Evolutionary conservation across 2,797 vertebrate species (phyloP).

Genomic region (Pristis pectinata): DNA sequence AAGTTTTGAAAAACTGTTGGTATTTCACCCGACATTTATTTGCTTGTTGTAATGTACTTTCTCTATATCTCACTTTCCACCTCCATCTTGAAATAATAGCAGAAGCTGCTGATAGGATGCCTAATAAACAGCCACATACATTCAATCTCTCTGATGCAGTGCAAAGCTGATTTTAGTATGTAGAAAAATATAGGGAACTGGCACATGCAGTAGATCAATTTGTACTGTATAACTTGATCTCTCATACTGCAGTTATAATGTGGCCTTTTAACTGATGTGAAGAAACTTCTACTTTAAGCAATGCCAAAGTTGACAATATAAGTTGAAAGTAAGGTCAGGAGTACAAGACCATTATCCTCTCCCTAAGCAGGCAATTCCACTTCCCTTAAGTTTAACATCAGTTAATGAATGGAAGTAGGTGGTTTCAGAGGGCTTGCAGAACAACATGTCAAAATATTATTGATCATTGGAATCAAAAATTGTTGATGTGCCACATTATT

Average conservation of each 20-base stretch:
- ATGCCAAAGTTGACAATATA: neutral
- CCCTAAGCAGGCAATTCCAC: neutral
- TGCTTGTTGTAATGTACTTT: neutral
- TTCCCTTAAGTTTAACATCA: no score
- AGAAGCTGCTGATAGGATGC: no score
- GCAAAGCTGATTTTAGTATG: neutral
- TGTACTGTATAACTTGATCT: neutral
- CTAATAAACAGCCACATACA: neutral
- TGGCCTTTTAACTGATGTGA: no score
- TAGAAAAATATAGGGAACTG: neutral
- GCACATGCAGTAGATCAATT: neutral
- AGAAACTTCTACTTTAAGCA: neutral
- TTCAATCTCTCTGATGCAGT: neutral
- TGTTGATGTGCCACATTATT: neutral
- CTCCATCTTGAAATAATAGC: neutral
- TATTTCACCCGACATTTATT: neutral
- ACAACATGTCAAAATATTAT: neutral
- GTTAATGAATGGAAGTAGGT: constrained; percentile 52
- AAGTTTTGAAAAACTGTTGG: neutral
- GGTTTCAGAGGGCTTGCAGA: neutral
- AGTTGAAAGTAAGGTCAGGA: no score
- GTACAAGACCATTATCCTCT: neutral
- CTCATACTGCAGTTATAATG: no score
- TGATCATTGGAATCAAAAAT: neutral
- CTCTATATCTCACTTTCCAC: neutral